Conservation (phyloP, 2,797 vertebrate genomes). For the Megaceryle alcyon region DNA sequence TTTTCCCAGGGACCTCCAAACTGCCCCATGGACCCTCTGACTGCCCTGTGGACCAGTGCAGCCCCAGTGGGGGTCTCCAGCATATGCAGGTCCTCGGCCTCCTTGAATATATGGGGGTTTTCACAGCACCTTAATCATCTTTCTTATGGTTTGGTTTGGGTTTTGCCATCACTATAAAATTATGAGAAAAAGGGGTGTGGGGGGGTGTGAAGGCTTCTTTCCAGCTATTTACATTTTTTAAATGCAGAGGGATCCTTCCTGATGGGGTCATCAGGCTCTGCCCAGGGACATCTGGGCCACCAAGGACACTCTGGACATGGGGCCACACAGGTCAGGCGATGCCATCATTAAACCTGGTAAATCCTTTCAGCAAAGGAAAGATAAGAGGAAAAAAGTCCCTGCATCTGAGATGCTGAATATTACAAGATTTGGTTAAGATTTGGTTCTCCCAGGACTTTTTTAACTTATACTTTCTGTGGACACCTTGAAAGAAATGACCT, state of each 20-base stretch:
- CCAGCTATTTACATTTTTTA: not conserved
- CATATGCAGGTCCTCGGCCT: not conserved
- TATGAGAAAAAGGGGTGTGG: not conserved
- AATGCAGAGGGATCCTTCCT: not conserved
- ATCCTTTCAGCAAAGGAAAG: not conserved
- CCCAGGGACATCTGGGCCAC: not conserved
- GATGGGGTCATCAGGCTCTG: not conserved
- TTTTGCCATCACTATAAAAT: not conserved
- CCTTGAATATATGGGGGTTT: not conserved
- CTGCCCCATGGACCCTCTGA: not conserved
- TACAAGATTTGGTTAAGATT: not conserved
- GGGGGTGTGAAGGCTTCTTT: not conserved
- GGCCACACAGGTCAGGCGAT: accelerated
- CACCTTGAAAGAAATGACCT: not conserved
- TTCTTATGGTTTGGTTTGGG: too few relatives aligned
- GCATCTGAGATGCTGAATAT: not conserved
- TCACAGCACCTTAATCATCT: not conserved
- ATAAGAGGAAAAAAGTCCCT: not conserved
- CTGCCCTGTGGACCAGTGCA: not conserved
- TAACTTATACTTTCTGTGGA: not conserved
- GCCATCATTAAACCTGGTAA: not conserved
- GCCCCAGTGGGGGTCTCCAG: not conserved
- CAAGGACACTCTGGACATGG: not conserved
- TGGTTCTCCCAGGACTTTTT: not conserved
- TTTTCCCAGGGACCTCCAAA: not conserved